These are phyloP conservation scores for Toxonevra muliebris DNA, from an alignment of 2,888 invertebrate genomes.

Conservation along the genomic window DNA sequence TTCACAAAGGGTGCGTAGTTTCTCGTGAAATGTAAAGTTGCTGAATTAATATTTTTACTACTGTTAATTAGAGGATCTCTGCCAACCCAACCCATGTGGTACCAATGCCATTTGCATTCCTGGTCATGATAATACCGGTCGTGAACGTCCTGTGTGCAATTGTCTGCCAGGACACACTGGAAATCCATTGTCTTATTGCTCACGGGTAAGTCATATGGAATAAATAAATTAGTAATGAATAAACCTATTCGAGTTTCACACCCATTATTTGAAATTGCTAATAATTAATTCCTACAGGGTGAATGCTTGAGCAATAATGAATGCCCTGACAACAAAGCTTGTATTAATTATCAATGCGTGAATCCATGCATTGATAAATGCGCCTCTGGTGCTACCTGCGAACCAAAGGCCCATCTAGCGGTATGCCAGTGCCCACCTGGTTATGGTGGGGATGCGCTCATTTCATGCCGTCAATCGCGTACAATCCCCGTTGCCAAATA, in stretches of 20 bases:
- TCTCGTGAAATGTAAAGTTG: not conserved
- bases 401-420: constrained; percentile 79
- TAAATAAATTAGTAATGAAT: not conserved
- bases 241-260: too few species aligned
- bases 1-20: constrained; percentile 76
- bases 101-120: constrained; percentile 74
- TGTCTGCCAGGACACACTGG: constrained; percentile 82
- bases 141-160: constrained; percentile 86
- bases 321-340: constrained; percentile 78
- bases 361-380: constrained; percentile 83
- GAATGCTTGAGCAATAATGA: constrained; percentile 82
- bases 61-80: constrained; percentile 74
- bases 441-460: constrained; percentile 69
- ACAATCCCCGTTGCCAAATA: constrained; percentile 63
- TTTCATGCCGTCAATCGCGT: constrained; percentile 68
- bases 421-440: constrained; percentile 84
- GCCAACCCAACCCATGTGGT: constrained; percentile 89
- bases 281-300: constrained; percentile 68
- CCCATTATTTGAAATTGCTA: constrained; percentile 9
- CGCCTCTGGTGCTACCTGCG: constrained; percentile 79
- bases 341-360: constrained; percentile 78
- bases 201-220: constrained; percentile 65
- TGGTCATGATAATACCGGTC: constrained; percentile 82
- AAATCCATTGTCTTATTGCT: constrained; percentile 77
- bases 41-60: not conserved